Base-by-base conservation (phyloP, 2,888 invertebrate species). In the Mythimna ferrago region DNA sequence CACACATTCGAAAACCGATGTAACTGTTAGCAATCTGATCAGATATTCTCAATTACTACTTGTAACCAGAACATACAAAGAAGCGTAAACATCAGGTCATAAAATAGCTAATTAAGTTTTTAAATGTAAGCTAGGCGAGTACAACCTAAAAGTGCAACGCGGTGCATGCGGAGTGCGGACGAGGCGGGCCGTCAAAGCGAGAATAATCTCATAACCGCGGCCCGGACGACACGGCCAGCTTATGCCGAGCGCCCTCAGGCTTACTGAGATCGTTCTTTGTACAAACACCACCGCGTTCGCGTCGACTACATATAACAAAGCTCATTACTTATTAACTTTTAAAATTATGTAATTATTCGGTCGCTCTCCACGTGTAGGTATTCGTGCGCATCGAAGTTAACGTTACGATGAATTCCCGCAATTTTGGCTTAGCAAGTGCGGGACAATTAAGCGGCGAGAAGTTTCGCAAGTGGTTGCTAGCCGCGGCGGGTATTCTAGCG, bases 171-270 rank as follows among this genome's bases (percentile, higher is more conserved):
- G 88, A 88, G 86, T 88, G 88, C 88, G 87, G 89, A 88, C 86
- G 89, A 90, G 90, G 89, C 89, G 88, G 81, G 88, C 90, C 92
- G 93, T 94, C 94, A 94, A 94, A 95, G 94, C 93, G 92, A 93
- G 92, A 93, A 93, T 95, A 94, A 95, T 95, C 94, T 94, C 94
- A 95, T 95, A 95, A 95, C 94, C 90, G 91, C 90, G 91, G 89
- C 89, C 90, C 90, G 91, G 92, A 91, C 93, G 91, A 93, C 92
- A 90, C 89, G 92, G 89, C 83, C 92, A 92, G 92, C 93, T 92
- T 93, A 92, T 90, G 91, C 91, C 85, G 89, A 93, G 93, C 92
- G 92, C 93, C 92, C 93, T 93, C 92, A 85, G 92, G 92, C 92
- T 92, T 90, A 91, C 91, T 76, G 89, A 91, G 90, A 92, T 92